Evolutionary conservation across 2,113 vertebrate species (phyloP), one percentile per base, ranked within the genome.

Genomic region (Clarias batrachus): DNA sequence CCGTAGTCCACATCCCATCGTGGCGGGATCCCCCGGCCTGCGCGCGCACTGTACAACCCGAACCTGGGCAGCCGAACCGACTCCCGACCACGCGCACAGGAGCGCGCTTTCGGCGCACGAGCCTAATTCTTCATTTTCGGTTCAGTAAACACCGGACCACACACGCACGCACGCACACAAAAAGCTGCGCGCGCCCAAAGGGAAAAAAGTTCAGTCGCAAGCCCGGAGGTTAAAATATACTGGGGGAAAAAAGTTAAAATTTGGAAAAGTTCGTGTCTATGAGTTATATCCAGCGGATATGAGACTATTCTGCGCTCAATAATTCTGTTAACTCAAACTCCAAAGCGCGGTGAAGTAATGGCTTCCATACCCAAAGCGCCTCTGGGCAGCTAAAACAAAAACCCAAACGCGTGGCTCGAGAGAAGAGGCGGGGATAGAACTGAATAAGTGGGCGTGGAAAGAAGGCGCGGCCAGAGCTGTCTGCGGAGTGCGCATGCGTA

Each of bases 1-100:
- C 90, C 98, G 92, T 87, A 99, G 93, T 93, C 98, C 98, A 92
- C 98, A 99, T 95, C 98, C 98, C 98, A 99, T 99, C 90, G 92
- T 94, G 92, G 81, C 90, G 1, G 86, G 87, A 70, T 65, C 70
- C 82, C 82, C 82, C 41, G n/a, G 16, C 13, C 9, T 9, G 73
- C 73, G 83, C 88, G 83, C 81, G 25, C 85, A n/a, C 81, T 83
- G 17, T 7, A 21, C 13, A 81, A 66, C 60, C 62, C 81, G 41
- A 54, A 66, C 81, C 80, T 16, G 59, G 80, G 60, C 16, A 25
- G 37, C 13, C 60, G 80, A 65, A 82, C 60, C 80, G 37, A 66
- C 60, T 71, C 52, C 48, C 17, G 17, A 33, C 66, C 21, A 63
- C 62, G 82, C 82, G 65, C 82, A 37, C 2, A 73, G 16, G 19